Evolutionary conservation across 2,888 invertebrate genomes (phyloP), one percentile per base, ranked within the genome.

Genomic region (Emmelina monodactyla): DNA sequence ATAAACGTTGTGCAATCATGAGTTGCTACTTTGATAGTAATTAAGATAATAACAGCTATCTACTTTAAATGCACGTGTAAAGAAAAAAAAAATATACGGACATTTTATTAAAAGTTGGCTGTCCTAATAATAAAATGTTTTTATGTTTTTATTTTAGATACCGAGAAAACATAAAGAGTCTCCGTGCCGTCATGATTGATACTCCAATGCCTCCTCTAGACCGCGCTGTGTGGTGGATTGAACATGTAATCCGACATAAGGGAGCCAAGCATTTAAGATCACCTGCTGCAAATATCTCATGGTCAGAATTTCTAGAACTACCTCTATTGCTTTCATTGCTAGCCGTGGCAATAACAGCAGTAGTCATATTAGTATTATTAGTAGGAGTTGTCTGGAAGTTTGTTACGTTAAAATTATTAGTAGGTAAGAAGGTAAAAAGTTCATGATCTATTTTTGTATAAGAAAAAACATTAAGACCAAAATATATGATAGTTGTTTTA

Each of bases 221-320:
- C 2, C 62, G 66, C n/a, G 68, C 69, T 0, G 48, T 79, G 1
- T 78, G 78, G 78, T 76, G 76, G 75, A 66, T 59, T 2, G 73
- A 72, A 40, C 60, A 72, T 40, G 58, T 68, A 9, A 36, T 72
- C 9, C 45, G 68, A 3, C 61, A 70, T 39, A 51, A 55, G 19
- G 67, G 66, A 14, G 67, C 65, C 1, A 46, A 41, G 14, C 69
- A 71, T 39, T 47, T 72, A 2, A 53, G 58, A 16, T 55, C 63
- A 29, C 62, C 65, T 2, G 51, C 51, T 5, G 51, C 58, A 4
- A 57, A 61, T 37, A 48, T 67, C 14, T 47, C 62, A 5, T 56
- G 56, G 51, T 48, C 47, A 28, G 45, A 63, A 35, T 64, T 56
- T 35, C 39, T 56, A 4, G 45, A 60, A 35, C 28, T 62, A 16